Evolutionary conservation across 2,797 vertebrate species (phyloP).

Genomic region (Trichosurus vulpecula): DNA sequence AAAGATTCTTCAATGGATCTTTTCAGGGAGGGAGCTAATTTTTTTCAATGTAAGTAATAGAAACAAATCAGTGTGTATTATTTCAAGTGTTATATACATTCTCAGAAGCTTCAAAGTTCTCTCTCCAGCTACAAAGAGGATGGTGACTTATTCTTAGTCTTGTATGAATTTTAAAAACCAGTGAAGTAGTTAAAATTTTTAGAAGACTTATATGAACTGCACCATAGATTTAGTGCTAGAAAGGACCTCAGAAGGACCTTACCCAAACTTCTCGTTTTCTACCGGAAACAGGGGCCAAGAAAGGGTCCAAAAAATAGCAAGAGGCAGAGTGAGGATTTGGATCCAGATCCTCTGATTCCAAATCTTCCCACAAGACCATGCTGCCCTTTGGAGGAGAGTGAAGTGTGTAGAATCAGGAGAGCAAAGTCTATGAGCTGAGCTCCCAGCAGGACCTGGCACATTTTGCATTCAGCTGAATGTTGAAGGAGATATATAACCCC

Average conservation of each 20-base stretch:
- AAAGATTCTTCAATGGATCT: not conserved
- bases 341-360: not conserved
- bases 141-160: not conserved
- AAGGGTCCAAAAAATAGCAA: not conserved
- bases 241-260: not conserved
- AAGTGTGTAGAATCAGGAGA: not conserved
- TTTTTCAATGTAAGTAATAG: not conserved
- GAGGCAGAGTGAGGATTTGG: not conserved
- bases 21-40: not conserved
- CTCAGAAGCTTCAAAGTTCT: not conserved
- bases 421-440: not conserved
- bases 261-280: not conserved
- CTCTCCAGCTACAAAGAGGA: not conserved
- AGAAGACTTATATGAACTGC: not conserved
- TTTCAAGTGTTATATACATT: not conserved
- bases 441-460: not conserved
- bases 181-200: not conserved
- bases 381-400: not conserved
- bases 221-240: not conserved
- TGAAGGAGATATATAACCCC: not conserved
- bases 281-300: not conserved
- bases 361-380: not conserved
- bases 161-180: not conserved
- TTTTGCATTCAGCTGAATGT: not conserved
- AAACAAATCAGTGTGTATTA: not conserved